Evolutionary conservation across 2,888 invertebrate species (phyloP).

Genomic region (Carpatolechia fugitivella): DNA sequence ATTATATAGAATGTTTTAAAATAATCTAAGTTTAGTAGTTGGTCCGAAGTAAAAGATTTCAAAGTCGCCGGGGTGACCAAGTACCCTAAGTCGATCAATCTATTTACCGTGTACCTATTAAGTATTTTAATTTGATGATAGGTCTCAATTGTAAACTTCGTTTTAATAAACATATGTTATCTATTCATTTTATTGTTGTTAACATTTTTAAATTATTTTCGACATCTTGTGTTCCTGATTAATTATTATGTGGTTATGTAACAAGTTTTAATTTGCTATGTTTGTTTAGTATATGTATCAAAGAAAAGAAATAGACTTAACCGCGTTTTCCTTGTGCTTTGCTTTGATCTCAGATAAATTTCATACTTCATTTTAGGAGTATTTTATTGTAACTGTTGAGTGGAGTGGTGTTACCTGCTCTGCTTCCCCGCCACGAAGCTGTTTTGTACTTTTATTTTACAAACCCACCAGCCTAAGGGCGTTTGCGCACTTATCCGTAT

Average conservation of each 20-base stretch:
- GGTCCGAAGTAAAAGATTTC: not conserved
- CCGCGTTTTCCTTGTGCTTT: not conserved
- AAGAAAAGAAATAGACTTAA: not conserved
- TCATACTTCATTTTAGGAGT: not conserved
- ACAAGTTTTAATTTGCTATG: constrained; percentile 2
- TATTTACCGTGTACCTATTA: not conserved
- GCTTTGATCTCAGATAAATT: not conserved
- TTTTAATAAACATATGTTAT: constrained; percentile 9
- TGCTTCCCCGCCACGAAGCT: too few relatives aligned
- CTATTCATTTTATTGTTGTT: constrained; percentile 22
- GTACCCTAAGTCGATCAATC: not conserved
- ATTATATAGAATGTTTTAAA: not conserved
- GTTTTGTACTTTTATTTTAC: too few relatives aligned
- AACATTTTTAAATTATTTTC: constrained; percentile 20
- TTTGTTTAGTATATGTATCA: constrained; percentile 3
- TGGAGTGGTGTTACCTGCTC: too few relatives aligned
- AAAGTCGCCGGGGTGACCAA: not conserved
- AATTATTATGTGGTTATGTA: constrained; percentile 17
- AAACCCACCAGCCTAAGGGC: too few relatives aligned
- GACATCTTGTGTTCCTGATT: constrained; percentile 36
- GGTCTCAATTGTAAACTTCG: constrained; percentile 2
- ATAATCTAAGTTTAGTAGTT: not conserved
- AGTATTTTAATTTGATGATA: not conserved
- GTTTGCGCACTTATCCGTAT: too few relatives aligned
- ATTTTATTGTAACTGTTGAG: too few relatives aligned